These are phyloP conservation scores for Acipenser oxyrinchus DNA, from an alignment of 2,797 vertebrate species.

Conservation along the genomic window DNA sequence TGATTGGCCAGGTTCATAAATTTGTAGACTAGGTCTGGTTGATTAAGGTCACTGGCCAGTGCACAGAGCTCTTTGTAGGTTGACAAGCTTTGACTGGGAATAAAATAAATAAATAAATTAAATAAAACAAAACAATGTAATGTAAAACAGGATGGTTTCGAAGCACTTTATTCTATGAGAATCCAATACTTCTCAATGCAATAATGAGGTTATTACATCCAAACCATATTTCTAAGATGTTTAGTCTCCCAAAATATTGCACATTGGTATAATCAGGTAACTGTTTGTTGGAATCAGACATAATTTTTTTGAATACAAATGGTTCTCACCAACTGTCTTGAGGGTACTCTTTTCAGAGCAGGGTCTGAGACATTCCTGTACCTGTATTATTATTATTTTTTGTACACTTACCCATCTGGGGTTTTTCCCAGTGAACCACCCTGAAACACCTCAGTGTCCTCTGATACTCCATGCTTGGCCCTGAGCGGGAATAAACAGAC, in stretches of 20 bases:
- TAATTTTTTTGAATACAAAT: too few species aligned
- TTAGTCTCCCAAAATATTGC: too few species aligned
- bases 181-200: background rate
- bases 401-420: conserved; percentile 79
- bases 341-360: too few species aligned
- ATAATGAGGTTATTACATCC: background rate
- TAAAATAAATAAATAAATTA: conserved; percentile 20
- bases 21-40: conserved; percentile 95
- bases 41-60: conserved; percentile 92
- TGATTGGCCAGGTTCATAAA: conserved; percentile 99
- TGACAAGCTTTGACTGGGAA: conserved; percentile 80
- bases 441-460: conserved; percentile 92
- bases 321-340: too few species aligned
- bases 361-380: too few species aligned
- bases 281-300: too few species aligned
- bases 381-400: too few species aligned
- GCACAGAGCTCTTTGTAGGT: conserved; percentile 98
- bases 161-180: background rate
- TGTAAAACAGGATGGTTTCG: background rate
- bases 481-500: conserved; percentile 47
- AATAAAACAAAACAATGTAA: conserved; percentile 16
- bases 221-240: background rate
- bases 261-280: too few species aligned
- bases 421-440: conserved; percentile 85
- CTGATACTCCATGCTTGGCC: conserved; percentile 77